phyloP scores from a whole-genome alignment of 2,888 invertebrate species.

The Drosophila subquinaria region DNA sequence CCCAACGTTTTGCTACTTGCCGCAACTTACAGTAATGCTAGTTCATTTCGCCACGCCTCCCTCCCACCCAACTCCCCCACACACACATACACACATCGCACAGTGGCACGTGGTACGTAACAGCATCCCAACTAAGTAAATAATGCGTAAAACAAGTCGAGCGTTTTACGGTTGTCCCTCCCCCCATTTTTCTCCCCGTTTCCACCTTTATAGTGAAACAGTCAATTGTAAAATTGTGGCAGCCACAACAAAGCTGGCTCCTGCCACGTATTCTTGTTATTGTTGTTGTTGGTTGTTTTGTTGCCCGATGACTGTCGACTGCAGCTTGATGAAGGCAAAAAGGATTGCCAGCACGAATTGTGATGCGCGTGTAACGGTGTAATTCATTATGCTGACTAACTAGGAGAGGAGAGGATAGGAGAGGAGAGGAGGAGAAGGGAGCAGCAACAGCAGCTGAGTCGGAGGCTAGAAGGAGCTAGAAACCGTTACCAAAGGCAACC shows the following conservation, averaged over 20 bases:
- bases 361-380: slow-evolving; percentile 49
- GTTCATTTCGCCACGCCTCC: slow-evolving; percentile 73
- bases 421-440: neutral
- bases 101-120: slow-evolving; percentile 36
- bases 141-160: slow-evolving; percentile 81
- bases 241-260: slow-evolving; percentile 56
- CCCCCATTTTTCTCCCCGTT: neutral
- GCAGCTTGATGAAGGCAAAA: slow-evolving; percentile 64
- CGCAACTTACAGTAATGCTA: slow-evolving; percentile 67
- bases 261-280: slow-evolving; percentile 7
- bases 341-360: slow-evolving; percentile 53
- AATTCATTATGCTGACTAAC: slow-evolving; percentile 68
- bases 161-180: slow-evolving; percentile 65
- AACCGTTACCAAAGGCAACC: slow-evolving; percentile 36
- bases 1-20: slow-evolving; percentile 73
- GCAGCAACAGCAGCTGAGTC: slow-evolving; percentile 16
- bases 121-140: slow-evolving; percentile 72
- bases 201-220: slow-evolving; percentile 50
- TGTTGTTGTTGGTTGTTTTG: slow-evolving; percentile 17
- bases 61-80: neutral
- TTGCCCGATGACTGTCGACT: slow-evolving; percentile 52
- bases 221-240: slow-evolving; percentile 79
- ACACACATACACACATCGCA: slow-evolving; percentile 10
- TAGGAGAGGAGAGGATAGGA: neutral
- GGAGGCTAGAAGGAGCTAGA: slow-evolving; percentile 6